Evolutionary conservation across 2,113 vertebrate genomes (phyloP).

Genomic region (Meriones unguiculatus): DNA sequence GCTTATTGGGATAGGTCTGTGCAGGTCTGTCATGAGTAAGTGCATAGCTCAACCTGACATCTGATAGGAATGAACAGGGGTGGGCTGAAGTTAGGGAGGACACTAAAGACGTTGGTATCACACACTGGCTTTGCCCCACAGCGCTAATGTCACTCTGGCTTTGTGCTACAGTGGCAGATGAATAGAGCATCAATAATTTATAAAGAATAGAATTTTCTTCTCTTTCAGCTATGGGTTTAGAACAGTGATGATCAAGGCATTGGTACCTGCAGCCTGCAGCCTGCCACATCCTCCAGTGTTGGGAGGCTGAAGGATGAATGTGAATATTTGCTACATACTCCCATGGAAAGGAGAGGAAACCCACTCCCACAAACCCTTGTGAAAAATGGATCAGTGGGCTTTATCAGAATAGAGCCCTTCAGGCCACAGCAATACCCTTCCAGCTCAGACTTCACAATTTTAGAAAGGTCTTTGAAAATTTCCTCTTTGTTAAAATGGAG

Average conservation of each 20-base stretch:
- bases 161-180: too few species aligned
- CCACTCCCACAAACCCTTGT: rapidly evolving
- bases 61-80: not conserved
- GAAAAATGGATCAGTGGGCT: not conserved
- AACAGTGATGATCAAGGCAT: rapidly evolving
- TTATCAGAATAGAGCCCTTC: not conserved
- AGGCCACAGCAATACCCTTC: too few species aligned
- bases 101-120: rapidly evolving
- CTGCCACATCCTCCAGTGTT: not conserved
- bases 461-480: not conserved
- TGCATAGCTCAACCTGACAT: not conserved
- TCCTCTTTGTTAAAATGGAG: not conserved
- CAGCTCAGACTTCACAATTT: not conserved
- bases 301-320: too few species aligned
- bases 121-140: rapidly evolving
- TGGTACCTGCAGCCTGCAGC: not conserved
- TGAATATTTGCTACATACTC: not conserved
- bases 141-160: not conserved
- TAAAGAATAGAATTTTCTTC: not conserved
- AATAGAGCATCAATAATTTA: rapidly evolving
- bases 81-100: not conserved
- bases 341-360: not conserved
- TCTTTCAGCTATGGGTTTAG: not conserved
- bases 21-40: not conserved
- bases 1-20: not conserved